Percentiles rank a stretch among this genome's conserved stretches.
Conservation (phyloP, 2,113 vertebrate species). For the Monarcha castaneiventris region DNA sequence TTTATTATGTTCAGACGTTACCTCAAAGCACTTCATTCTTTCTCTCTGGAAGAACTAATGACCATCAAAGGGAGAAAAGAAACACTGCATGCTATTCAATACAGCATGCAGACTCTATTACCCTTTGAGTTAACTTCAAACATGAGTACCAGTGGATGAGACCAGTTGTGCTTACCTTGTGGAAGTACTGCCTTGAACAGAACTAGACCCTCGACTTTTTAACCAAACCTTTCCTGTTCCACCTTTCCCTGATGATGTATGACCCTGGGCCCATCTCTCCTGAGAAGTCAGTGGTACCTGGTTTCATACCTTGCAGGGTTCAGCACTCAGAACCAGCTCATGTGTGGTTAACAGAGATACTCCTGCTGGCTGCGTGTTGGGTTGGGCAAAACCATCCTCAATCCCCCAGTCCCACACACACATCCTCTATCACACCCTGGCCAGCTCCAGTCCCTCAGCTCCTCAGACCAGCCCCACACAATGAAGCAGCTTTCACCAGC, state of each 20-base stretch:
- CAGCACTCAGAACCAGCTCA: neutral
- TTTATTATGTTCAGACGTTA: neutral
- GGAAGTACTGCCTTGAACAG: neutral
- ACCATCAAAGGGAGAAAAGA: neutral
- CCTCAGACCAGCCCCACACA: neutral
- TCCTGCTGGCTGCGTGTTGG: neutral
- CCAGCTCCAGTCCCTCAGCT: neutral
- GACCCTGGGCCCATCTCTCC: neutral
- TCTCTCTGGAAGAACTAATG: neutral
- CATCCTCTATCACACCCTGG: neutral
- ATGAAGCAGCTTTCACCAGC: accelerated
- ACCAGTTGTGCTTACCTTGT: neutral
- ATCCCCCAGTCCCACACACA: neutral
- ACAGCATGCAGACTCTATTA: neutral
- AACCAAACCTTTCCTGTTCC: neutral
- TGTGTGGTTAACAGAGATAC: accelerated
- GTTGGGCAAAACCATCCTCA: neutral
- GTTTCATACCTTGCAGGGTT: neutral
- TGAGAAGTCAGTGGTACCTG: neutral
- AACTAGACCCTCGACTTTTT: neutral
- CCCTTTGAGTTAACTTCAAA: neutral
- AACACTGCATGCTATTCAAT: neutral
- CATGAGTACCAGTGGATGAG: accelerated
- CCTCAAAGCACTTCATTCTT: neutral
- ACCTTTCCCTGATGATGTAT: neutral